Base-by-base conservation (phyloP, 2,797 vertebrate species). In the Coccyzus lansbergi region DNA sequence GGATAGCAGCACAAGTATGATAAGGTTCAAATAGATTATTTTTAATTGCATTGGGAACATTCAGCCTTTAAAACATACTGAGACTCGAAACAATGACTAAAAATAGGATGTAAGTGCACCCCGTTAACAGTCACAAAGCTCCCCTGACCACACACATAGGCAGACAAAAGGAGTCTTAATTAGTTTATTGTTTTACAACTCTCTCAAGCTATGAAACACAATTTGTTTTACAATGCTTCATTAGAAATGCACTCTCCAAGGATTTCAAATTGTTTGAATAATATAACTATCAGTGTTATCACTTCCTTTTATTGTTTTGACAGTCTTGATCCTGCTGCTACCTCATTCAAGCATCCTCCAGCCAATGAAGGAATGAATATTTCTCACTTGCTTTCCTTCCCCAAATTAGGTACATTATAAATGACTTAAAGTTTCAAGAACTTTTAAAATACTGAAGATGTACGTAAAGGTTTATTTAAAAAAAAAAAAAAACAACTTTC, bases 171-270 rank as follows among this genome's bases (percentile, higher is more conserved):
- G 58, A 92, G 36, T 89, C 94, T 87, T 87, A 91, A 95, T 94
- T 69, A 92, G 48, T 93, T 94, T 94, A 93, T 79, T 92, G 88
- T 72, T 94, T 96, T 96, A 95, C n/a, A 5, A 72, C 90, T 77
- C 44, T 65, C 64, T 72, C 76, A 88, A 78, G 77, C 72, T 58
- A 60, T 55, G 53, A 93, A 96, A 89, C 51, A 77, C 78, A 79
- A 90, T 89, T 95, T 94, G 74, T 12, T 91, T 92, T 67, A 93
- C 70, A 86, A 46, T 29, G 22, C 46, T 80, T 82, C 81, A 62
- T 83, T 95, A 95, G 93, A 89, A 93, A 78, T 79, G 31, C 49
- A 74, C 40, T 51, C 92, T 88, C 76, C 51, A 69, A 94, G 90
- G 83, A 87, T 71, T 94, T 92, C 29, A 52, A 65, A 92, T 90